A percentile compares a stretch with the other conserved stretches of the same genome.
phyloP scores from a whole-genome alignment of 2,888 invertebrate species.

The Pseudococcus jackbeardsleyi region DNA sequence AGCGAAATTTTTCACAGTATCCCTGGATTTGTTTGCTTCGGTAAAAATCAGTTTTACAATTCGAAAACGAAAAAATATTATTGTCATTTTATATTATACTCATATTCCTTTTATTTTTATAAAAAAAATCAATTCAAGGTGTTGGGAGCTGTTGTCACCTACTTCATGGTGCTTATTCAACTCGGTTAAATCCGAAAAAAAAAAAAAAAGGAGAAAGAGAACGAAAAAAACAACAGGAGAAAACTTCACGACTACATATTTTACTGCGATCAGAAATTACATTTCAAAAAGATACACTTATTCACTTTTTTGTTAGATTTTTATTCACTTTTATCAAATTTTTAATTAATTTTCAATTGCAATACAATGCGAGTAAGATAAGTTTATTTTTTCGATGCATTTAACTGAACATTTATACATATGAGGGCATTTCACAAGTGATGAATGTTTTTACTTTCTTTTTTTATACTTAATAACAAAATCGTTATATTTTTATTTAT shows the following conservation, averaged over 20 bases:
- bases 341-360: not conserved
- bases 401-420: not conserved
- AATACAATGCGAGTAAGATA: not conserved
- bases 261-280: not conserved
- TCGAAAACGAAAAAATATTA: not conserved
- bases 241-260: not conserved
- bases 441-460: not conserved
- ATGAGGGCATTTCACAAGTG: not conserved
- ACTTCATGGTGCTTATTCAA: conserved; percentile 93
- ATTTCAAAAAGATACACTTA: not conserved
- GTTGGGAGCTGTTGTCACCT: conserved; percentile 88
- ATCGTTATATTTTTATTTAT: not conserved
- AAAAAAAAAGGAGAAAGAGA: not conserved
- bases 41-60: conserved; percentile 72
- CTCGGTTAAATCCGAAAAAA: conserved; percentile 76
- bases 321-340: not conserved
- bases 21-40: conserved; percentile 88
- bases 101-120: conserved; percentile 1
- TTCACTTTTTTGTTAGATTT: not conserved
- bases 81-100: not conserved
- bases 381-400: not conserved
- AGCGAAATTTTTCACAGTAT: conserved; percentile 90
- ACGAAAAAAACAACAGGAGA: not conserved
- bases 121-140: conserved; percentile 74
- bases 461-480: not conserved